phyloP scores from a whole-genome alignment of 2,888 invertebrate species.

The Lasioglossum zephyrum region DNA sequence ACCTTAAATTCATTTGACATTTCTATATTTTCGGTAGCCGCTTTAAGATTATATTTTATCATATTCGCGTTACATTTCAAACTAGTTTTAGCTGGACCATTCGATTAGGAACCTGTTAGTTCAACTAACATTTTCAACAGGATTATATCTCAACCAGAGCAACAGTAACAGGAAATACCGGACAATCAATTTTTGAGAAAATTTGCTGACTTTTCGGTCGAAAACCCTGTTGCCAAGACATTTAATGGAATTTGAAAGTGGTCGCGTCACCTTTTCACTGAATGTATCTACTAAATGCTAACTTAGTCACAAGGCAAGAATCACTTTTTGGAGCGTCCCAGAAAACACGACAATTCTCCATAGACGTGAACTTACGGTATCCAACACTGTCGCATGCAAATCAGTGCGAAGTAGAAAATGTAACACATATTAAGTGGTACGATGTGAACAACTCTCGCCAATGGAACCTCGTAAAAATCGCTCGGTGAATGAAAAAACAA shows the following conservation, averaged over 20 bases:
- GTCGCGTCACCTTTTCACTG: background rate
- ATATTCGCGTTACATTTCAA: background rate
- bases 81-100: background rate
- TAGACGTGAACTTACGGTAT: background rate
- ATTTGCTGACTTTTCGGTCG: background rate
- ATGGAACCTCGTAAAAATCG: background rate
- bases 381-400: background rate
- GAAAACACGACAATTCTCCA: background rate
- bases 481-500: background rate
- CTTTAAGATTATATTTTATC: background rate
- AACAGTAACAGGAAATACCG: background rate
- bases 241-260: background rate
- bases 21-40: background rate
- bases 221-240: background rate
- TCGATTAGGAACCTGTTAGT: background rate
- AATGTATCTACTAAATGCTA: background rate
- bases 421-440: constrained; percentile 14
- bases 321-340: background rate
- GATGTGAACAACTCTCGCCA: background rate
- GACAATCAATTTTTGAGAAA: background rate
- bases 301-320: background rate
- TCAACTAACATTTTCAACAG: background rate
- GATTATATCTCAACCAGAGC: background rate
- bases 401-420: constrained; percentile 3
- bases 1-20: background rate